These are phyloP conservation scores for Drosophila vallismaia DNA, from an alignment of 2,888 invertebrate species.

Conservation along the genomic window DNA sequence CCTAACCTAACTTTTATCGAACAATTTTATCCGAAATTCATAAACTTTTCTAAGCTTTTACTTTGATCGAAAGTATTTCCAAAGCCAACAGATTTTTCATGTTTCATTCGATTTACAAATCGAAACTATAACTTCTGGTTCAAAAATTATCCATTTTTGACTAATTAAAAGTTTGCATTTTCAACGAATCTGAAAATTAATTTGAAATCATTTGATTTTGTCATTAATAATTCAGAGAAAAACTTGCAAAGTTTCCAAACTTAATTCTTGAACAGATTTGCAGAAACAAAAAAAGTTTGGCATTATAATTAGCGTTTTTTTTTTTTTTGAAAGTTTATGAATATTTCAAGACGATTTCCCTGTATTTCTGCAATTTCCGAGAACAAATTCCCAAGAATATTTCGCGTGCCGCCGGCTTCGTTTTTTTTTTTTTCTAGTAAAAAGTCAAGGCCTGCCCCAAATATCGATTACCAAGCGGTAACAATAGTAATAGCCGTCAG, in stretches of 20 bases:
- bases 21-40: background rate
- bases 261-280: constrained; percentile 33
- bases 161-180: constrained; percentile 13
- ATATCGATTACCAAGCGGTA: constrained; percentile 38
- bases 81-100: background rate
- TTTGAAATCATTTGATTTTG: constrained; percentile 29
- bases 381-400: background rate
- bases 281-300: constrained; percentile 8
- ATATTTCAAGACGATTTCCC: constrained; percentile 17
- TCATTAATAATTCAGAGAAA: constrained; percentile 28
- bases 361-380: constrained; percentile 13
- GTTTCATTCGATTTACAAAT: no score
- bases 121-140: no score
- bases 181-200: background rate
- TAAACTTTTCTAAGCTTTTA: constrained; percentile 3
- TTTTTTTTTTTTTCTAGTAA: background rate
- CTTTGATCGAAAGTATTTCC: background rate
- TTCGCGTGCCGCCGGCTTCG: constrained; percentile 3
- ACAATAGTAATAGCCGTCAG: constrained; percentile 29
- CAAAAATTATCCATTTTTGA: no score
- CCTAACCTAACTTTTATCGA: constrained; percentile 3
- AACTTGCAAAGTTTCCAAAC: constrained; percentile 30
- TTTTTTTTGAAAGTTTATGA: constrained; percentile 29
- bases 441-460: constrained; percentile 45
- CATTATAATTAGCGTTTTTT: constrained; percentile 30